These are phyloP conservation scores for Epinephelus lanceolatus DNA, from an alignment of 2,113 vertebrate species.

Conservation along the genomic window DNA sequence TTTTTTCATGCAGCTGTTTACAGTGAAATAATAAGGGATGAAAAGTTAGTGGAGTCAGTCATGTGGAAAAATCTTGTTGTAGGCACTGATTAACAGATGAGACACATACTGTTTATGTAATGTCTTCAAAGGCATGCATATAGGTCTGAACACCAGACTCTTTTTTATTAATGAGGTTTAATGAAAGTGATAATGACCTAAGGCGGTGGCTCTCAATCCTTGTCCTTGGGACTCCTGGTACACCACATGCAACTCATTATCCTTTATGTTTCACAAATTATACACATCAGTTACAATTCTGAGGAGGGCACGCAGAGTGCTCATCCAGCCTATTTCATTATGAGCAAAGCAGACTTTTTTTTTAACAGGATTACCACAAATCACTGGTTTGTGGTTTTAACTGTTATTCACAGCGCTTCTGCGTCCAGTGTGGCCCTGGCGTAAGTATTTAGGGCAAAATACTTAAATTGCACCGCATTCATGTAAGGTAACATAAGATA, in stretches of 20 bases:
- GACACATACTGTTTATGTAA: not conserved
- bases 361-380: not conserved
- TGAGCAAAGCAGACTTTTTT: not conserved
- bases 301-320: conserved; percentile 7
- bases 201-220: conserved; percentile 34
- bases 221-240: conserved; percentile 23
- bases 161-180: conserved; percentile 29
- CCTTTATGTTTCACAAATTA: conserved; percentile 46
- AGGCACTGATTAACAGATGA: not conserved
- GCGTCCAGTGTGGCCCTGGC: no score
- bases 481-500: no score
- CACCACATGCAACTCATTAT: conserved; percentile 31
- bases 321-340: not conserved
- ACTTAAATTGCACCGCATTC: no score
- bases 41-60: not conserved
- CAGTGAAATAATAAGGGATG: not conserved
- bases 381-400: not conserved
- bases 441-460: no score
- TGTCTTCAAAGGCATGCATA: conserved; percentile 1
- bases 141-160: not conserved
- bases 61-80: not conserved
- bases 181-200: conserved; percentile 43
- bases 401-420: no score
- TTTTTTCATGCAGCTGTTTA: not conserved
- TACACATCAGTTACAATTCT: conserved; percentile 31